Conservation (phyloP, 2,888 invertebrate genomes). For the Cephus runcator region DNA sequence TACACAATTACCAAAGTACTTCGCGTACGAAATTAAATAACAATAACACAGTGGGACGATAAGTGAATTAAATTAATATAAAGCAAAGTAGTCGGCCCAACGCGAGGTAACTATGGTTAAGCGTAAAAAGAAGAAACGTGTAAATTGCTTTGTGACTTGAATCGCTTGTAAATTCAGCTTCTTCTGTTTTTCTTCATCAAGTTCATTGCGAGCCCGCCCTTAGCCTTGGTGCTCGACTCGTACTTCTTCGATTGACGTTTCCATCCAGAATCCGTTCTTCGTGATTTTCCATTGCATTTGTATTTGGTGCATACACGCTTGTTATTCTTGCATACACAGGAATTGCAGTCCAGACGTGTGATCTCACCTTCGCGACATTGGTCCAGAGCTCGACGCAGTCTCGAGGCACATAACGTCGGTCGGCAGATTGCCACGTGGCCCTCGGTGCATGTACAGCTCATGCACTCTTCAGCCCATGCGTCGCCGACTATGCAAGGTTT, state of each 20-base stretch:
- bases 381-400: conserved; percentile 20
- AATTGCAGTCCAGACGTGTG: conserved; percentile 22
- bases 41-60: neutral
- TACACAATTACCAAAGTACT: neutral
- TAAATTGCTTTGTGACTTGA: no score
- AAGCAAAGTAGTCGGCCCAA: neutral
- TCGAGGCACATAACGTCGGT: conserved; percentile 30
- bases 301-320: conserved; percentile 24
- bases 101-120: neutral
- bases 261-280: neutral
- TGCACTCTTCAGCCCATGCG: conserved; percentile 35
- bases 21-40: neutral
- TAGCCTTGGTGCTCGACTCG: neutral
- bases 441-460: conserved; percentile 28
- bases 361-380: conserved; percentile 25
- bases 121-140: neutral
- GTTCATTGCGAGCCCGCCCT: neutral
- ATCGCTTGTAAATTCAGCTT: neutral
- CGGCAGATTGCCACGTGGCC: conserved; percentile 23
- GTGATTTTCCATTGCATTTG: conserved; percentile 9
- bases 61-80: neutral
- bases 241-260: neutral
- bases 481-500: conserved; percentile 31
- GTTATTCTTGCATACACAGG: conserved; percentile 26
- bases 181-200: neutral